Evolutionary conservation across 37 sponge, comb jelly and placozoan species (phyloP), one percentile per base, ranked within the genome.

Genomic region (Theonella swinhoei): DNA sequence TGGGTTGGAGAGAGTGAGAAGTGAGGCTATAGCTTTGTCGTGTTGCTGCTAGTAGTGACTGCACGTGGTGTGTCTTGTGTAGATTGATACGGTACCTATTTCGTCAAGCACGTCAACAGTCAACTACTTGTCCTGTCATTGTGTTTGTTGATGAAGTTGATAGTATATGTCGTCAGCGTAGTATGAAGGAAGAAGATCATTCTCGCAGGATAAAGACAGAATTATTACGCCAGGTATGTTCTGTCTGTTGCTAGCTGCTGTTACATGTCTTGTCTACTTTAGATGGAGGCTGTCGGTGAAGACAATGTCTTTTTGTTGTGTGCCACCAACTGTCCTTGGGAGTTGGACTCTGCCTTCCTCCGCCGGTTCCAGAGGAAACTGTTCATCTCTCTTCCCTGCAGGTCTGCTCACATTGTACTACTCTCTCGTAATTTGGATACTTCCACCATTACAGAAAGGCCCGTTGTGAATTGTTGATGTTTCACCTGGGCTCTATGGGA

Each of bases 301-400:
- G 78, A 62, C 19, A 69, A 77, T n/a, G 63, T 95, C 64, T 92
- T 93, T 67, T 75, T 96, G 47, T 64, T 96, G 26, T 92, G 96
- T 83, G 88, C 93, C 42, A 96, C 96, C 47, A 96, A 96, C 77
- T 93, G 93, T 80, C 96, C 96, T 0, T 96, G 96, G 96, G 96
- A 96, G 32, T 74, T 96, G 35, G 96, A 96, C 66, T 74, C 83
- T 43, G 96, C 96, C 24, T 96, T 96, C 78, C 34, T 96, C 11
- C 68, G 96, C 62, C 68, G 94, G 7, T 93, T 89, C 62, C 86
- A 96, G 80, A 80, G 79, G 62, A 75, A 79, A 42, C 80, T 90
- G 19, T 85, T 64, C 64, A 42, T 90, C 0, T 62, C 81, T 28
- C 70, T 90, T 2, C 85, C 90, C 23, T 32, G 28, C 58, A 83